A percentile compares a stretch with the other conserved stretches of the same genome.
Conservation (phyloP, 1,140 invertebrate genomes). For the Drosophila takahashii region DNA sequence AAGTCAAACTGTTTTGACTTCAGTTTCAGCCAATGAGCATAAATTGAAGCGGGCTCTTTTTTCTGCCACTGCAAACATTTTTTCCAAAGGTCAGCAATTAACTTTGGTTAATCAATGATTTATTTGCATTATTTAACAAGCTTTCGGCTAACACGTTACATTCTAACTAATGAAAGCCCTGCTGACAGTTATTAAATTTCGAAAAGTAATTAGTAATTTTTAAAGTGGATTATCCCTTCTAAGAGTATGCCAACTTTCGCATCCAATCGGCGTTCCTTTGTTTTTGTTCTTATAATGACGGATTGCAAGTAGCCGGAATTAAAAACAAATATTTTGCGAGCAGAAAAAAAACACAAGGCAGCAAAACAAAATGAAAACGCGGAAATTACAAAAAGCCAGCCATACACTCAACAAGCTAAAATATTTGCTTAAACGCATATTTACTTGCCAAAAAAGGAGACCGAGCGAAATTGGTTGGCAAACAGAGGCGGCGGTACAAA, state of each 20-base stretch:
- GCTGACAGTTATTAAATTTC: constrained; percentile 6
- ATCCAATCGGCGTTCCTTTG: constrained; percentile 17
- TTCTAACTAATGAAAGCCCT: neutral
- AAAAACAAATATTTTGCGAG: constrained; percentile 72
- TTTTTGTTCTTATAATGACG: constrained; percentile 59
- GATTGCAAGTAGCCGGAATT: constrained; percentile 66
- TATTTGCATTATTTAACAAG: constrained; percentile 22
- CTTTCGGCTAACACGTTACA: neutral
- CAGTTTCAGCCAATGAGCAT: neutral
- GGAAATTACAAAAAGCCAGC: constrained; percentile 35
- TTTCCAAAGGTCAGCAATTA: constrained; percentile 5
- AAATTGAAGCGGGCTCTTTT: neutral
- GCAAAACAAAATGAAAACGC: constrained; percentile 21
- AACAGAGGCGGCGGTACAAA: constrained; percentile 58
- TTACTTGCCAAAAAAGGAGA: constrained; percentile 69
- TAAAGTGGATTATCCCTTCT: neutral
- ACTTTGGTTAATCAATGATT: constrained; percentile 22
- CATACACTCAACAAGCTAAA: constrained; percentile 61
- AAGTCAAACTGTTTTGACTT: constrained; percentile 30
- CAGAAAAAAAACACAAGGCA: constrained; percentile 26
- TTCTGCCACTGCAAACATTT: neutral
- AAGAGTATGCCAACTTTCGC: neutral
- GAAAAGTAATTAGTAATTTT: neutral
- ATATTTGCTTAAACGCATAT: constrained; percentile 78
- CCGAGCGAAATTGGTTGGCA: constrained; percentile 71